Percentiles rank a stretch among this genome's conserved stretches.
Conservation (phyloP, 2,888 invertebrate genomes). For the Zaprionus obscuricornis region DNA sequence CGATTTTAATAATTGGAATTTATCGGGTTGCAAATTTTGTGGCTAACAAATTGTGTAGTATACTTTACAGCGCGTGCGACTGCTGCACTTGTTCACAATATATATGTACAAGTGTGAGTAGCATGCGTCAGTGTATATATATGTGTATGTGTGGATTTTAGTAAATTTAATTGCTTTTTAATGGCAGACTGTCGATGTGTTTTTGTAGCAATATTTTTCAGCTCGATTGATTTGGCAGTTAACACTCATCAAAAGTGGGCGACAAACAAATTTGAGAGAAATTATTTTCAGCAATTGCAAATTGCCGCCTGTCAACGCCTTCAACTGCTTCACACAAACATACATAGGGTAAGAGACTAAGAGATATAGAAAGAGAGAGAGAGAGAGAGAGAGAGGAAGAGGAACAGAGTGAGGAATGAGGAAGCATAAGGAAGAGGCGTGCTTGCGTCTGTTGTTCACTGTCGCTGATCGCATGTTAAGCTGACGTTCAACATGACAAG, state of each 20-base stretch:
- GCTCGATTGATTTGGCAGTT: constrained; percentile 67
- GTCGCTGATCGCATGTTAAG: constrained; percentile 69
- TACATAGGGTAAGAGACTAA: too few species aligned
- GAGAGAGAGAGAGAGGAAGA: neutral
- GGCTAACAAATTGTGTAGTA: constrained; percentile 43
- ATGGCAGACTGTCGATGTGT: constrained; percentile 45
- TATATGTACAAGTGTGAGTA: too few species aligned
- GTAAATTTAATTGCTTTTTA: constrained; percentile 70
- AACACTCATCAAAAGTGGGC: constrained; percentile 50
- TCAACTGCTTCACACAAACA: too few species aligned
- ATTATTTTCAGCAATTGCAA: constrained; percentile 64
- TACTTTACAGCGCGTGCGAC: constrained; percentile 29
- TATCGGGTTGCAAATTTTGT: constrained; percentile 57
- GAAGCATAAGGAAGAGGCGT: too few species aligned
- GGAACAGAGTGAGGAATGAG: constrained; percentile 6
- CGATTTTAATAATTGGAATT: constrained; percentile 75
- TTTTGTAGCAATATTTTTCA: constrained; percentile 33
- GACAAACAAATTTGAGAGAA: constrained; percentile 42
- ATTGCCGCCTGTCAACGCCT: constrained; percentile 63
- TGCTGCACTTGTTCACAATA: too few species aligned
- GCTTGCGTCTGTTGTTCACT: constrained; percentile 47
- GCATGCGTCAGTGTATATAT: neutral
- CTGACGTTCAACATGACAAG: constrained; percentile 61
- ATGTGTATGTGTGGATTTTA: constrained; percentile 14
- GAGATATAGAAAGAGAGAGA: neutral